Evolutionary conservation across 2,113 vertebrate genomes (phyloP).

Genomic region (Dasyornis broadbenti): DNA sequence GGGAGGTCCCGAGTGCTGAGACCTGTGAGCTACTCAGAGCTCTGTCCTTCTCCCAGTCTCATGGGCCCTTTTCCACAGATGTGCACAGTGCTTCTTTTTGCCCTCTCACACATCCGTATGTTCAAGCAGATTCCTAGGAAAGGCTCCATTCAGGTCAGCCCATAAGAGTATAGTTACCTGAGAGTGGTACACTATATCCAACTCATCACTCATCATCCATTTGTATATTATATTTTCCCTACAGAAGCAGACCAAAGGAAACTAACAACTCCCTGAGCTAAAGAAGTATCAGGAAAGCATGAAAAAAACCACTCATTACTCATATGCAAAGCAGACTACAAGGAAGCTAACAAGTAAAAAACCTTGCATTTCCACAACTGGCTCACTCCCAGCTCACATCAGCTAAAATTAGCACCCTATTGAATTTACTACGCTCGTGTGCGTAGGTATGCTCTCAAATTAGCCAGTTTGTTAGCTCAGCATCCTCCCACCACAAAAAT

Average conservation of each 20-base stretch:
- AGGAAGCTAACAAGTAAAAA: conserved; percentile 12
- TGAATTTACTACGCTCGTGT: neutral
- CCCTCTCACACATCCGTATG: neutral
- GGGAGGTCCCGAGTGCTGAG: neutral
- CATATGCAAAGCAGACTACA: neutral
- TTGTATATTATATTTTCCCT: neutral
- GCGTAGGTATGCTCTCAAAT: neutral
- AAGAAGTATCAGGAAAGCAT: neutral
- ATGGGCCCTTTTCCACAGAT: neutral
- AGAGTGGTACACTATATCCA: neutral
- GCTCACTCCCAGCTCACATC: neutral
- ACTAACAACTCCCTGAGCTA: neutral
- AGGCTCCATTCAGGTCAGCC: neutral
- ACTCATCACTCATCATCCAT: neutral
- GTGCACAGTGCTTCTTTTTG: neutral
- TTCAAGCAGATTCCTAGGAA: neutral
- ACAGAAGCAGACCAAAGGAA: neutral
- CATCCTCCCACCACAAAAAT: neutral
- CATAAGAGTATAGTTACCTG: neutral
- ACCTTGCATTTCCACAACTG: neutral
- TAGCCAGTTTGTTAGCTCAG: neutral
- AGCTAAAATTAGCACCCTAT: conserved; percentile 32
- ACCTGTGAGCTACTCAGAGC: neutral
- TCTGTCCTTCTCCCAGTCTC: neutral
- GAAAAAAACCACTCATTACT: neutral